phyloP scores from a whole-genome alignment of 2,888 invertebrate genomes.

The Acanthosepion pharaonis region DNA sequence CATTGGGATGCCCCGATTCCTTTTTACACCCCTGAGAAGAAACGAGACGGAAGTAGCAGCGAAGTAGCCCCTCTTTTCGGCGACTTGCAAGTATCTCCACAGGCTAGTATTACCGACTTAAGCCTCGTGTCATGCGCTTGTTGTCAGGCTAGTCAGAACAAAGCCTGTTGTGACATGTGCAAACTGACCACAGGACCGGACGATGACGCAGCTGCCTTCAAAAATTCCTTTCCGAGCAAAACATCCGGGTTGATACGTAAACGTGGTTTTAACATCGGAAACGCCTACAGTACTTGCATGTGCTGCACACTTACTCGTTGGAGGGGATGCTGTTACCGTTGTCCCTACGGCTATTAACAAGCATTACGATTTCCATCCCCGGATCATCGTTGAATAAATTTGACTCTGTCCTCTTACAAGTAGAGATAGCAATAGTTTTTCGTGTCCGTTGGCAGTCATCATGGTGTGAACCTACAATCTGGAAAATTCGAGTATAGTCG shows the following conservation, averaged over 20 bases:
- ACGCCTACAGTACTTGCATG: background rate
- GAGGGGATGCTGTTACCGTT: background rate
- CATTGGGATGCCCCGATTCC: background rate
- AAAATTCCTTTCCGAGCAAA: background rate
- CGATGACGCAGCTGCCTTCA: background rate
- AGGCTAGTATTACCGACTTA: background rate
- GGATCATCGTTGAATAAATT: background rate
- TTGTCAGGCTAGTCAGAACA: background rate
- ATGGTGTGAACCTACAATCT: background rate
- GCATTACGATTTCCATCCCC: background rate
- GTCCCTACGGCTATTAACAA: background rate
- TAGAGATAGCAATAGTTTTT: conserved; percentile 11
- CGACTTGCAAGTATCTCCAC: background rate
- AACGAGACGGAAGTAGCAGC: background rate
- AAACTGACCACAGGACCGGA: background rate
- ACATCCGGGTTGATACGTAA: background rate
- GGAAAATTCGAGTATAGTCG: background rate
- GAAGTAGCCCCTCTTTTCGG: background rate
- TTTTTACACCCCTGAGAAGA: background rate
- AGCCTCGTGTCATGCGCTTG: background rate
- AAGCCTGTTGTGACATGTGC: background rate
- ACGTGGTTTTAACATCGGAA: background rate
- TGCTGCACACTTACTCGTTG: background rate
- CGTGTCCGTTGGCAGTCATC: background rate
- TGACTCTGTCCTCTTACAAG: background rate